Evolutionary conservation across 2,888 invertebrate species (phyloP).

Genomic region (Halictus ligatus): DNA sequence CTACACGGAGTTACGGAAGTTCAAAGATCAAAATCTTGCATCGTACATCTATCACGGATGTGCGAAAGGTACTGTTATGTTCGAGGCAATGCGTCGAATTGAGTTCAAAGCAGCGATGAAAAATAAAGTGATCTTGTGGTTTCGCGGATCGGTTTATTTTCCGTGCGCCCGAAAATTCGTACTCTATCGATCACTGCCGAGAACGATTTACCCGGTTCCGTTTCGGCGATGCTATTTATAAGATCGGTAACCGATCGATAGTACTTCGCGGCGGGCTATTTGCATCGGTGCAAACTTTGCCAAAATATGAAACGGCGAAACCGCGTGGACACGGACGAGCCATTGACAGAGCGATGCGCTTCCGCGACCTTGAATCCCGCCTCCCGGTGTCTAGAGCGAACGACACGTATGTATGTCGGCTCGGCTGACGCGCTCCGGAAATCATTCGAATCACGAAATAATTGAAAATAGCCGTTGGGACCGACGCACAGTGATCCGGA

Average conservation of each 20-base stretch:
- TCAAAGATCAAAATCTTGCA: no score
- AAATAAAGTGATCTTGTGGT: neutral
- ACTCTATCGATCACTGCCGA: neutral
- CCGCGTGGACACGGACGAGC: neutral
- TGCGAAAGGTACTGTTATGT: no score
- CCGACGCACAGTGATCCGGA: no score
- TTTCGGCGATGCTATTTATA: neutral
- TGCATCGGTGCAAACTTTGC: conserved; percentile 28
- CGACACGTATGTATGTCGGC: conserved; percentile 53
- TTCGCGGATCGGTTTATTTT: no score
- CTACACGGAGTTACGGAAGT: no score
- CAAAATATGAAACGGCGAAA: conserved; percentile 31
- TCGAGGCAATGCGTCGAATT: no score
- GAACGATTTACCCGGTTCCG: neutral
- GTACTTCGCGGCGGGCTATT: conserved; percentile 21
- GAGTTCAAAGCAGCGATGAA: no score
- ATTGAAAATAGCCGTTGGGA: conserved; percentile 48
- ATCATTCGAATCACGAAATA: conserved; percentile 55
- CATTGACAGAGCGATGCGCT: conserved; percentile 24
- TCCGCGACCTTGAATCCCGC: conserved; percentile 58
- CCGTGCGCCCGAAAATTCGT: neutral
- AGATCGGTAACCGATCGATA: conserved; percentile 16
- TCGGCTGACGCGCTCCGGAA: conserved; percentile 54
- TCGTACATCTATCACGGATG: no score
- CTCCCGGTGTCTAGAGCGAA: conserved; percentile 38